Conservation (phyloP, 1,140 invertebrate species). For the Hestina assimilis region DNA sequence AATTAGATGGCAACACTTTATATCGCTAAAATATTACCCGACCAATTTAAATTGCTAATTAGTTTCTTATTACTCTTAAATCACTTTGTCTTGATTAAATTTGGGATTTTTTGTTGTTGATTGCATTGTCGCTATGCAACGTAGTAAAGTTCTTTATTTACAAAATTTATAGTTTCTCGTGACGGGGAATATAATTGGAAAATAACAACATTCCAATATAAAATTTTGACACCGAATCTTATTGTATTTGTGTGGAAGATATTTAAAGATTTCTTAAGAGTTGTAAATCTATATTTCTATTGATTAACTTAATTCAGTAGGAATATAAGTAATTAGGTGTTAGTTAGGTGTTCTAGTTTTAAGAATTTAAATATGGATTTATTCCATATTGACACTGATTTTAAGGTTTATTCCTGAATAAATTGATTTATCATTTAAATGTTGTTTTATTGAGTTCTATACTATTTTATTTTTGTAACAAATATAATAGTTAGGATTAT, state of each 20-base stretch:
- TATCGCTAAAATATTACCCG: no score
- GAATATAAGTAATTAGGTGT: slow-evolving; percentile 23
- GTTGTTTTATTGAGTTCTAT: slow-evolving; percentile 21
- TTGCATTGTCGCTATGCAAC: no score
- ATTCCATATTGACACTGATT: slow-evolving; percentile 45
- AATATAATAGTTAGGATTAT: neutral
- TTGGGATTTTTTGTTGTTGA: no score
- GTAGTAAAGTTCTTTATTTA: neutral
- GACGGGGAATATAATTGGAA: neutral
- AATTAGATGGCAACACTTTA: no score
- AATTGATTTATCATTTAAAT: slow-evolving; percentile 44
- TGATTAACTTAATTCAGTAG: slow-evolving; percentile 14
- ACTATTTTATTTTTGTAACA: neutral
- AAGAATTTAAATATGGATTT: slow-evolving; percentile 45
- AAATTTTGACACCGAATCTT: slow-evolving; percentile 8
- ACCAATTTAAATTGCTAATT: no score
- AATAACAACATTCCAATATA: slow-evolving; percentile 14
- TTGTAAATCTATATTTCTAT: slow-evolving; percentile 28
- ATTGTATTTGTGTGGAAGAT: slow-evolving; percentile 13
- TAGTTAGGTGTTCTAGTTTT: slow-evolving; percentile 27
- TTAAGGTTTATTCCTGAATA: slow-evolving; percentile 47
- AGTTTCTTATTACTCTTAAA: no score
- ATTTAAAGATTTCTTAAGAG: slow-evolving; percentile 11
- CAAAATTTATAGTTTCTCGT: neutral
- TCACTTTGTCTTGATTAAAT: no score